These are phyloP conservation scores for Coelopa frigida DNA, from an alignment of 1,140 invertebrate genomes.

Conservation along the genomic window DNA sequence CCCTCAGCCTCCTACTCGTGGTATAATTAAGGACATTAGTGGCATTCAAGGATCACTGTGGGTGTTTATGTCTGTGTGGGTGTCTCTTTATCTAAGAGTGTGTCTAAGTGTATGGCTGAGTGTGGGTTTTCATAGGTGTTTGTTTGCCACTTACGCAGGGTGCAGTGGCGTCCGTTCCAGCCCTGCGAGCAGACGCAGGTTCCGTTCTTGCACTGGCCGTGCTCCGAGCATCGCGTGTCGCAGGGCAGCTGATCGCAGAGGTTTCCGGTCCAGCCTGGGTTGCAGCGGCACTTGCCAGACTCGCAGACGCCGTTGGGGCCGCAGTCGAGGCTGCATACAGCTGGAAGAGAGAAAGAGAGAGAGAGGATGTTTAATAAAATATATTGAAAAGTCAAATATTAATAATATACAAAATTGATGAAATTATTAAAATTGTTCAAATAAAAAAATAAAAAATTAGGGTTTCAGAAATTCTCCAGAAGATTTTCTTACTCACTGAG, in stretches of 20 bases:
- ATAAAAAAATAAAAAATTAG: too few relatives aligned
- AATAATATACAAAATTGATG: too few relatives aligned
- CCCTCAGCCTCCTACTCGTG: too few relatives aligned
- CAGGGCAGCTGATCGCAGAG: conserved; percentile 85
- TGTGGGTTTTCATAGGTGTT: not conserved
- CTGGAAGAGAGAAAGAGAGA: conserved; percentile 47
- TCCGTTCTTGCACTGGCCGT: conserved; percentile 94
- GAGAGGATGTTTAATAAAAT: not conserved
- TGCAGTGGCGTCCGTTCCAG: conserved; percentile 96
- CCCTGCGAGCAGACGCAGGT: conserved; percentile 94
- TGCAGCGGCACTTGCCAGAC: conserved; percentile 81
- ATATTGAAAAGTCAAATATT: too few relatives aligned
- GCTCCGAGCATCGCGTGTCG: conserved; percentile 84
- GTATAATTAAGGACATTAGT: too few relatives aligned
- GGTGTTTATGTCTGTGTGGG: too few relatives aligned
- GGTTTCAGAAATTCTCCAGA: too few relatives aligned
- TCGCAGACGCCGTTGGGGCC: conserved; percentile 84
- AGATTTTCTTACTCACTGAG: too few relatives aligned
- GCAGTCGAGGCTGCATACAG: conserved; percentile 84
- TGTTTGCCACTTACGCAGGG: conserved; percentile 70
- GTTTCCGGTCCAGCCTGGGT: conserved; percentile 83
- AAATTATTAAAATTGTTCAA: too few relatives aligned
- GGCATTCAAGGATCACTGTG: too few relatives aligned
- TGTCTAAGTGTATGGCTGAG: too few relatives aligned
- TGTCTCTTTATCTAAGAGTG: too few relatives aligned